These are phyloP conservation scores for Papilio polytes DNA, from an alignment of 1,140 invertebrate genomes.

Conservation along the genomic window DNA sequence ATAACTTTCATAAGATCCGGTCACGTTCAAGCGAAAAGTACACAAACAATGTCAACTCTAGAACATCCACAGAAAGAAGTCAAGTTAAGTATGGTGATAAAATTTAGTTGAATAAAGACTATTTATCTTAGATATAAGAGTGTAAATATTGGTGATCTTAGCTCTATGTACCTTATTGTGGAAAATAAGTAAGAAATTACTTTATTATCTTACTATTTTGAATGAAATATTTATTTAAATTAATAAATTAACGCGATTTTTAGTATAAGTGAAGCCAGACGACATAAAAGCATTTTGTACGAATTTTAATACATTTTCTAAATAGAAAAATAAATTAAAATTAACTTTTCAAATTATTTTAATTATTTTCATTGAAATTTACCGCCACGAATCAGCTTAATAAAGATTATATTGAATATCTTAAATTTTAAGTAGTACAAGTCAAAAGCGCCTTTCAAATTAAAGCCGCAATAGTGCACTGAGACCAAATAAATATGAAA, in stretches of 20 bases:
- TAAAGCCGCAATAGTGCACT: background rate
- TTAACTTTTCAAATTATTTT: conserved; percentile 28
- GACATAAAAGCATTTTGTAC: conserved; percentile 74
- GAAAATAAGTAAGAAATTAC: conserved; percentile 20
- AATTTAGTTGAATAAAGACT: conserved; percentile 59
- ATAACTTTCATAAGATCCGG: conserved; percentile 41
- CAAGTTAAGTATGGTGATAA: conserved; percentile 78
- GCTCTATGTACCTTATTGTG: conserved; percentile 35
- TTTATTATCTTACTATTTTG: background rate
- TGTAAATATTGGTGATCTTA: conserved; percentile 57
- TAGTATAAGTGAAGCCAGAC: conserved; percentile 55
- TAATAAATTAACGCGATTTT: conserved; percentile 56
- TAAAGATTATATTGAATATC: background rate
- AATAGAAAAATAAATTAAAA: conserved; percentile 49
- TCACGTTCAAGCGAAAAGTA: conserved; percentile 28
- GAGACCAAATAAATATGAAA: background rate
- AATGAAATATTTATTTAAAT: conserved; percentile 44
- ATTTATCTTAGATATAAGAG: conserved; percentile 49
- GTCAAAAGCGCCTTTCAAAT: background rate
- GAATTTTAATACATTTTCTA: conserved; percentile 60
- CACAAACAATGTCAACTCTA: conserved; percentile 41
- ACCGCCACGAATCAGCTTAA: background rate
- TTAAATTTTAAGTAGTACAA: background rate
- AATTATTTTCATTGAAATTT: conserved; percentile 22
- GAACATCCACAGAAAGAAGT: conserved; percentile 49